Evolutionary conservation across 1,140 invertebrate genomes (phyloP), one percentile per base, ranked within the genome.

Genomic region (Drosophila sechellia): DNA sequence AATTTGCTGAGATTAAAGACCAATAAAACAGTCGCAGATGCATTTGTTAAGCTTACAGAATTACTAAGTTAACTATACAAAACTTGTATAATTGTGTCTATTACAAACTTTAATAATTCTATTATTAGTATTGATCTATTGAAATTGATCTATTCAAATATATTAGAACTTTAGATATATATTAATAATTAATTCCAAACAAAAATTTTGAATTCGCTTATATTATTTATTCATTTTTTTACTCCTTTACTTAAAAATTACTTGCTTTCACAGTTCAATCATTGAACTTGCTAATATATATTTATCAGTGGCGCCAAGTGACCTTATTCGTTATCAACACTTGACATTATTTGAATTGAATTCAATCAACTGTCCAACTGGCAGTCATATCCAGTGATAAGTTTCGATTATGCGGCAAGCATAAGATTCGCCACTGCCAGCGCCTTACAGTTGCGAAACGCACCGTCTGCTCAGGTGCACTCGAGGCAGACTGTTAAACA

Each of bases 391-490:
- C 27, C 48, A 34, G 22, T 34, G 20, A 17, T 43, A 31, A 35
- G 4, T n/a, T 10, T 10, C 22, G 17, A 6, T 22, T 8, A 3
- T 37, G 5, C 4, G 15, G 27, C 39, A 8, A 25, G 8, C 34
- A 12, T 4, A 45, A 27, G 13, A 10, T 35, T 25, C 17, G 20
- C 6, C 11, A 13, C 17, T 37, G 1, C 8, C 27, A 31, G 27
- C 37, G 25, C 42, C 35, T 27, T 42, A 42, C n/a, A 5, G 11
- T 64, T 50, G 59, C 59, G 60, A 64, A 68, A 68, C 46, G 64
- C 37, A 43, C 37, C 64, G 46, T 43, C 60, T 43, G 13, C 20
- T 52, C 64, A 68, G 64, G 64, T 68, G 59, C 59, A 52, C 64
- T 68, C 46, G 27, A 43, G 27, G 37, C 37, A 17, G 58, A 4